Evolutionary conservation across 2,113 vertebrate species (phyloP).

Genomic region (Poeciliopsis occidentalis): DNA sequence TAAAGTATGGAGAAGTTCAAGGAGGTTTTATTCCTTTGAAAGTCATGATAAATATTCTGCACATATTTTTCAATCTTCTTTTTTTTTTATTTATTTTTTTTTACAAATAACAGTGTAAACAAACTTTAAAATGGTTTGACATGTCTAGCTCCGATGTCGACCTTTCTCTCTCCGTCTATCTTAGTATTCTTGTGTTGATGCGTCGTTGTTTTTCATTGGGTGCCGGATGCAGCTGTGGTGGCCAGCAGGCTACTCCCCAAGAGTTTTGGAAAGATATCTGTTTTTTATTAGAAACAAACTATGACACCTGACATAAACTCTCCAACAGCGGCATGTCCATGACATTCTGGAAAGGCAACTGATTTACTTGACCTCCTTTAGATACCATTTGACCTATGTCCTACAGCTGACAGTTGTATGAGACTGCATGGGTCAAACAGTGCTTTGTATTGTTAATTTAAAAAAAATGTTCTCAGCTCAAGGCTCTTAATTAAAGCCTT

Average conservation of each 20-base stretch:
- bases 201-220: conserved; percentile 55
- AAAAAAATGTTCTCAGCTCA: conserved; percentile 4
- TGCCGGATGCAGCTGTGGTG: conserved; percentile 73
- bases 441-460: conserved; percentile 1
- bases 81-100: not conserved
- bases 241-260: conserved; percentile 61
- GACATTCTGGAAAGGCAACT: conserved; percentile 46
- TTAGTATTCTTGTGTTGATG: conserved; percentile 58
- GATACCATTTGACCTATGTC: conserved; percentile 47
- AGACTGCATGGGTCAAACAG: conserved; percentile 14
- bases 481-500: conserved; percentile 25
- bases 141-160: conserved; percentile 35
- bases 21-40: not conserved
- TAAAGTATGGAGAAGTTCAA: not conserved
- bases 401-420: conserved; percentile 29
- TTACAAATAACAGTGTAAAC: conserved; percentile 40
- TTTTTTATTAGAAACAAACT: conserved; percentile 62
- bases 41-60: not conserved
- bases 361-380: conserved; percentile 55
- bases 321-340: conserved; percentile 29
- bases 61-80: not conserved
- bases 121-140: conserved; percentile 49
- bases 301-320: conserved; percentile 60
- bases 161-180: conserved; percentile 17
- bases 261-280: conserved; percentile 50